Evolutionary conservation across 2,888 invertebrate species (phyloP).

Genomic region (Himalopsyche japonica): DNA sequence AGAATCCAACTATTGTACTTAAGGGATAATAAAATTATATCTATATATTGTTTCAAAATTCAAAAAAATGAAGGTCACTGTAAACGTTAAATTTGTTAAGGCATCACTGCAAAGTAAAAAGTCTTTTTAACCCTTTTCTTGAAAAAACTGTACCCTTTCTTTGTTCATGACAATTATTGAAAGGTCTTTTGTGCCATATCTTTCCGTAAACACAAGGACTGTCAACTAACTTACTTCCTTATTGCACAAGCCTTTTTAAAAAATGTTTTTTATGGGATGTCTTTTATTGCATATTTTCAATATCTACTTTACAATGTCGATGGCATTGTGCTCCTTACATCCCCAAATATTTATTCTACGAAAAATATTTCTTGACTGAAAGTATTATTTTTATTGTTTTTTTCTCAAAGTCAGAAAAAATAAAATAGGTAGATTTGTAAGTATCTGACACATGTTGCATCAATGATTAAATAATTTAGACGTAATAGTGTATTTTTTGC

Average conservation of each 20-base stretch:
- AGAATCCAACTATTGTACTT: no score
- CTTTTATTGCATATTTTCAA: not conserved
- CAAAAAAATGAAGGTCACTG: not conserved
- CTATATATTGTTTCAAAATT: not conserved
- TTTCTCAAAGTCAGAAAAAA: no score
- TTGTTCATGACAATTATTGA: not conserved
- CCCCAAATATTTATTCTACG: no score
- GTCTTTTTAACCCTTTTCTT: not conserved
- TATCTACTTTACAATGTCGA: not conserved
- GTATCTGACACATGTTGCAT: no score
- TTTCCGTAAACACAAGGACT: not conserved
- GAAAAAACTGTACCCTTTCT: not conserved
- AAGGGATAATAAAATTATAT: no score
- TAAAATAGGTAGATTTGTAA: no score
- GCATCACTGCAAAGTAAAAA: not conserved
- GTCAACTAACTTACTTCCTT: constrained; percentile 1
- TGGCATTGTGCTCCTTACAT: not conserved
- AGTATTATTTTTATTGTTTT: no score
- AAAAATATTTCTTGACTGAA: no score
- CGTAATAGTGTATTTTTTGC: no score
- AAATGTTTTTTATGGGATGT: not conserved
- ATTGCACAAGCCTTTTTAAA: constrained; percentile 9
- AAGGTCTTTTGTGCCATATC: not conserved
- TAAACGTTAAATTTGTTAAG: not conserved
- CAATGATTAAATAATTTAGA: no score